phyloP scores from a whole-genome alignment of 2,888 invertebrate species.

The Scaeva pyrastri region DNA sequence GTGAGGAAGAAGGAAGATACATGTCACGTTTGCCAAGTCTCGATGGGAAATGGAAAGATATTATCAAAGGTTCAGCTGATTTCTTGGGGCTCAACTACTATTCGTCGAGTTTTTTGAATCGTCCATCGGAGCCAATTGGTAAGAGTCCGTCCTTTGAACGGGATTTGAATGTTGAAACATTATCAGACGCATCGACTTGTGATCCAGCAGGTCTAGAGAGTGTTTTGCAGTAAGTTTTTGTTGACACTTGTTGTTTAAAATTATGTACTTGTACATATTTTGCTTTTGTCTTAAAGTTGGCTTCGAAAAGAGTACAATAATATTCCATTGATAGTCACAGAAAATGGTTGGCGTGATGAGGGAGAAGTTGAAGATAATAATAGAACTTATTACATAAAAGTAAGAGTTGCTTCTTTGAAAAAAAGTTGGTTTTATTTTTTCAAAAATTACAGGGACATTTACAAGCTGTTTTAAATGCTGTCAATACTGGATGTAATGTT shows the following conservation, averaged over 20 bases:
- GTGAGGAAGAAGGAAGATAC: constrained; percentile 79
- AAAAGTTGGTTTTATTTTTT: too few species aligned
- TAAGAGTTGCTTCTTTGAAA: not conserved
- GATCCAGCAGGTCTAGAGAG: constrained; percentile 44
- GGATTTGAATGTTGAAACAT: constrained; percentile 80
- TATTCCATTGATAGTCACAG: constrained; percentile 85
- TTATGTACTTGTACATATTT: too few species aligned
- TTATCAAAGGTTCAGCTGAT: constrained; percentile 79
- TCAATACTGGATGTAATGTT: constrained; percentile 79
- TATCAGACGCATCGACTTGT: constrained; percentile 22
- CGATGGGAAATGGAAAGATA: constrained; percentile 73
- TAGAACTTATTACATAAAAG: constrained; percentile 79
- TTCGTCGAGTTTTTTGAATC: constrained; percentile 77
- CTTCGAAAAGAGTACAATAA: constrained; percentile 86
- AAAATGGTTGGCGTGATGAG: constrained; percentile 86
- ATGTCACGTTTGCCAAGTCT: constrained; percentile 79
- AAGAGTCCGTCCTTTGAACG: constrained; percentile 85
- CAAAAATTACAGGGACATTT: constrained; percentile 77
- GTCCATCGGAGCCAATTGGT: constrained; percentile 76
- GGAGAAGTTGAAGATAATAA: constrained; percentile 81
- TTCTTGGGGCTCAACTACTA: constrained; percentile 81
- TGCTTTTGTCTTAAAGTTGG: constrained; percentile 80
- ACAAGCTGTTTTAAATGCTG: constrained; percentile 78
- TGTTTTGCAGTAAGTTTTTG: constrained; percentile 34
- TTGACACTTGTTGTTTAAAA: not conserved